Evolutionary conservation across 2,797 vertebrate genomes (phyloP).

Genomic region (Pyrrhura leucotis): DNA sequence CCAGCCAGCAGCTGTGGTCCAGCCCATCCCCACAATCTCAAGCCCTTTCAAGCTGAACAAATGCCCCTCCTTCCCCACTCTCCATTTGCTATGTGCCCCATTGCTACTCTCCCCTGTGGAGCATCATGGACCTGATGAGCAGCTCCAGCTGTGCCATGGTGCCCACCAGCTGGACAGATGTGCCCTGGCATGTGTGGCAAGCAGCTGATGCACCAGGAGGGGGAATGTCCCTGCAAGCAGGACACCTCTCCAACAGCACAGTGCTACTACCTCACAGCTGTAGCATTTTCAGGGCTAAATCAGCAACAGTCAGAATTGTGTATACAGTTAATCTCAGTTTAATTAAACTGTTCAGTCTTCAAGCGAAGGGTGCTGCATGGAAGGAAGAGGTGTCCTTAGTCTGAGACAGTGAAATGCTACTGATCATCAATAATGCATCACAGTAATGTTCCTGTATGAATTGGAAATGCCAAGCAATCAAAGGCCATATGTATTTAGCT

Average conservation of each 20-base stretch:
- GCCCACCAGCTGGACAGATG: background rate
- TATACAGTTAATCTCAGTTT: slow-evolving; percentile 42
- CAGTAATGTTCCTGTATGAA: slow-evolving; percentile 76
- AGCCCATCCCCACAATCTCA: background rate
- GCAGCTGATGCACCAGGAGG: background rate
- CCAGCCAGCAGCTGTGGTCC: background rate
- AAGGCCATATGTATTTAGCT: slow-evolving; percentile 81
- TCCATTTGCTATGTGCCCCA: background rate
- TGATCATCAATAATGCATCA: slow-evolving; percentile 77
- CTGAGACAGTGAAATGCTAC: slow-evolving; percentile 66
- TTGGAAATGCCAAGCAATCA: slow-evolving; percentile 80
- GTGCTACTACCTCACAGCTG: background rate
- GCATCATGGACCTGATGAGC: accelerated
- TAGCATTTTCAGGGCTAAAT: background rate
- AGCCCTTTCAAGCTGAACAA: background rate
- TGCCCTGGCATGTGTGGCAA: background rate
- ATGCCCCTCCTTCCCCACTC: background rate
- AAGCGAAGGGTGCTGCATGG: background rate
- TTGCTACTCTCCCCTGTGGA: accelerated
- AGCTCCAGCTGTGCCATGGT: background rate
- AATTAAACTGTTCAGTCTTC: slow-evolving; percentile 58
- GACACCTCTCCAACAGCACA: background rate
- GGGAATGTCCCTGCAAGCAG: background rate
- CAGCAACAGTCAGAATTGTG: background rate
- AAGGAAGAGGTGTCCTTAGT: slow-evolving; percentile 12